Base-by-base conservation (phyloP, 1,140 invertebrate species). In the Psix sp. region DNA sequence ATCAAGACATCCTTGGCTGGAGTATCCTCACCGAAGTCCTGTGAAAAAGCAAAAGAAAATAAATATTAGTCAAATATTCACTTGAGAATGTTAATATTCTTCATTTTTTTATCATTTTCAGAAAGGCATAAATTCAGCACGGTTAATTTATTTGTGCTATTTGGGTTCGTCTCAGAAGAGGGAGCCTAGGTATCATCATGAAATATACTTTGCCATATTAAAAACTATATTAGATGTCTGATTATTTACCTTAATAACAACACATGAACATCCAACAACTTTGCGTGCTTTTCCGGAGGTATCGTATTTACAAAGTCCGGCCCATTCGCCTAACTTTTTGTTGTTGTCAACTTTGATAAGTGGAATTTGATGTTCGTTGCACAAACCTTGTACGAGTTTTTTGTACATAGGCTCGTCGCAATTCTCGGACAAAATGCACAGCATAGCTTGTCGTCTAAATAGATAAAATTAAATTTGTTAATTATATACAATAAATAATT, bases 251-350 rank as follows among this genome's bases (percentile, higher is more conserved):
- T 94, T 97, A 83, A 99, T 95, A 35, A 99, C 98, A 51, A 99
- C 97, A 87, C 97, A 98, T 0, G 96, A 98, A 89, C 98, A 99
- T 31, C 97, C 96, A 79, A 99, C 97, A 74, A 99, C 96, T 90
- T 99, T 99, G 66, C 98, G 92, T 35, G 98, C 96, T 88, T 99
- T 99, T 67, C 98, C 98, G 77, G 98, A 96, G 81, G 96, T 98
- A 89, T 99, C 98, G 82, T 99, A 97, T 90, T 99, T 99, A 89
- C 98, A 99, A 24, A 99, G 91, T 72, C 98, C 98, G 66, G 96
- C 94, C 97, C 98, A 99, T 91, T 99, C 98, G 20, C 98, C 98
- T 14, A 99, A 91, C 84, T 98, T 98, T 86, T 99, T 99, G 89
- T 98, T 99, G 88, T 97, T 97, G 84, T 99, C 97, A 51, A 99